Conservation (phyloP, 1,140 invertebrate genomes). For the Schlechtendalia chinensis region DNA sequence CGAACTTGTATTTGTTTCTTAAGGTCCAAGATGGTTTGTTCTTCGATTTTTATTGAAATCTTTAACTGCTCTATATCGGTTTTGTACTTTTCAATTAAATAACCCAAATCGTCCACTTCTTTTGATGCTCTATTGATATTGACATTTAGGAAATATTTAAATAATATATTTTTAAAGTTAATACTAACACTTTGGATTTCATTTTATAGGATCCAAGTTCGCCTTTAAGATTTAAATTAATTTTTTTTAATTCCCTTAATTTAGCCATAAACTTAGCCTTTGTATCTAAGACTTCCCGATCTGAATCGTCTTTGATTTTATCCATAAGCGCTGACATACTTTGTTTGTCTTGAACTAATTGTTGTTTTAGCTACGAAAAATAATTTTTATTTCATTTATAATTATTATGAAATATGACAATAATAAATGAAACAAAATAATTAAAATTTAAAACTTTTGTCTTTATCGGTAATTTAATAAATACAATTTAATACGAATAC, state of each 20-base stretch:
- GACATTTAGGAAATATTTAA: not conserved
- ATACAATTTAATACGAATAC: too few species aligned
- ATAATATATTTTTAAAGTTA: too few species aligned
- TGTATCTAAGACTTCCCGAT: conserved; percentile 9
- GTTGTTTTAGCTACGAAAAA: conserved; percentile 20
- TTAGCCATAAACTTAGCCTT: conserved; percentile 3
- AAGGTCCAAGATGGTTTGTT: conserved; percentile 73
- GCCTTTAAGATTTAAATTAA: conserved; percentile 35
- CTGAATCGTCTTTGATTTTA: conserved; percentile 13
- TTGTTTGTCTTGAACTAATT: conserved; percentile 36
- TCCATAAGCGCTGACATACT: not conserved
- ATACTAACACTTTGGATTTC: conserved; percentile 41
- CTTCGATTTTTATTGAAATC: conserved; percentile 67
- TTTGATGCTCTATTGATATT: conserved; percentile 59
- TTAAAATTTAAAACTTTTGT: too few species aligned
- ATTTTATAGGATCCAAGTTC: conserved; percentile 45
- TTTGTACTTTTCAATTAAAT: conserved; percentile 63
- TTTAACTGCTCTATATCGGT: conserved; percentile 69
- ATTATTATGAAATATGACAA: not conserved
- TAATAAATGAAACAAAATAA: too few species aligned
- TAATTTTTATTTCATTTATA: not conserved
- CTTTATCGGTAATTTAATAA: too few species aligned
- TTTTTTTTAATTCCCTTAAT: conserved; percentile 41
- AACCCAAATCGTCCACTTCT: conserved; percentile 72
- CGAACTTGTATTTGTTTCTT: conserved; percentile 75